A percentile compares a stretch with the other conserved stretches of the same genome.
Conservation (phyloP, 37 sponge, comb jelly and placozoan genomes). For the Beroe ovata region DNA sequence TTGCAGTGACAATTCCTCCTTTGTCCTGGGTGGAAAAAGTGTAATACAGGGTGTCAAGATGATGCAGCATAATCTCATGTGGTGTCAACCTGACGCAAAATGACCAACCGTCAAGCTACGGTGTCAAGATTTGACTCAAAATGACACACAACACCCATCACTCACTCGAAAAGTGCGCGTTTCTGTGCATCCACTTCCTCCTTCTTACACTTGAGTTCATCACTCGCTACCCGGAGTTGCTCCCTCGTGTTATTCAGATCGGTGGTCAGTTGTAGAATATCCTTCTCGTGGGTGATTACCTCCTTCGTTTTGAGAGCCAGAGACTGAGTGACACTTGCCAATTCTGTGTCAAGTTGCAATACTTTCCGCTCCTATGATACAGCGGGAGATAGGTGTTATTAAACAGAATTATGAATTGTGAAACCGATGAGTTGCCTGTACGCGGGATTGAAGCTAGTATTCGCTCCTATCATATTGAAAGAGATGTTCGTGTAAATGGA, state of each 20-base stretch:
- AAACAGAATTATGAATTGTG: too few relatives aligned
- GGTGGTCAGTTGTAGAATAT: conserved; percentile 22
- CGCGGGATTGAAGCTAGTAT: too few relatives aligned
- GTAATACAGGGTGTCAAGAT: too few relatives aligned
- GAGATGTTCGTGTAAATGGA: too few relatives aligned
- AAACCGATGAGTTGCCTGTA: too few relatives aligned
- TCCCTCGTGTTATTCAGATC: conserved; percentile 33
- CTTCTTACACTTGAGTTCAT: conserved; percentile 38
- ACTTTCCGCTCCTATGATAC: conserved; percentile 43
- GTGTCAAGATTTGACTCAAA: too few relatives aligned
- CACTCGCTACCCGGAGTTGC: neutral
- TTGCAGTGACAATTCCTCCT: conserved; percentile 11
- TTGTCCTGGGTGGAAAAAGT: conserved; percentile 31
- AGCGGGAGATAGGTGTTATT: too few relatives aligned
- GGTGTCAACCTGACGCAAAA: too few relatives aligned
- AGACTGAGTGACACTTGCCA: conserved; percentile 56
- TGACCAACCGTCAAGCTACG: too few relatives aligned
- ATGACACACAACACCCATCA: too few relatives aligned
- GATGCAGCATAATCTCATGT: too few relatives aligned
- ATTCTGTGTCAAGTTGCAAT: conserved; percentile 36
- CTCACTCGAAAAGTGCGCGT: conserved; percentile 55
- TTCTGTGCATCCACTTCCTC: conserved; percentile 12
- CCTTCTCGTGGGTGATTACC: conserved; percentile 58
- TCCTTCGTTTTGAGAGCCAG: conserved; percentile 53
- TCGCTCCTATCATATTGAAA: too few relatives aligned